These are phyloP conservation scores for Platysteira castanea DNA, from an alignment of 2,113 vertebrate genomes.

Conservation along the genomic window DNA sequence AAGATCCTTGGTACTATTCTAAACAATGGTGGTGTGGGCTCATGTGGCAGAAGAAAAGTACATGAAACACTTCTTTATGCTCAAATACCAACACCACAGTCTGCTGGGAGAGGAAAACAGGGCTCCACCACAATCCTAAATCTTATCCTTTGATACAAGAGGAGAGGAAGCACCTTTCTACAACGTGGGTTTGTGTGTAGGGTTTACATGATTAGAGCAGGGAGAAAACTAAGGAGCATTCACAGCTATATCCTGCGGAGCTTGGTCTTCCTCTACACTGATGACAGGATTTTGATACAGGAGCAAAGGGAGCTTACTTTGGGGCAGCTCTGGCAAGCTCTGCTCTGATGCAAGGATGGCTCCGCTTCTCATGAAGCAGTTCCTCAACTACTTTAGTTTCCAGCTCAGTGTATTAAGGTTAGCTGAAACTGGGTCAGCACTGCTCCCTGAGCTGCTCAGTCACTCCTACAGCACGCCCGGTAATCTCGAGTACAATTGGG, in stretches of 20 bases:
- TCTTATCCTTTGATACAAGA: background rate
- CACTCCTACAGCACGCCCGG: background rate
- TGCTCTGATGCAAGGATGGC: background rate
- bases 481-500: background rate
- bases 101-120: background rate
- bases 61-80: background rate
- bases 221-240: background rate
- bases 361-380: background rate
- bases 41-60: background rate
- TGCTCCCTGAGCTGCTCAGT: conserved; percentile 27
- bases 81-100: background rate
- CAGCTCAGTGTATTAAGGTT: conserved; percentile 1
- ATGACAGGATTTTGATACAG: background rate
- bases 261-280: background rate
- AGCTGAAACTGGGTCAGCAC: conserved; percentile 59
- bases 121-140: background rate
- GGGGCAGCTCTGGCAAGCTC: background rate
- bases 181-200: background rate
- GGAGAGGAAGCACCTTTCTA: background rate
- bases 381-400: conserved; percentile 18
- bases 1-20: background rate
- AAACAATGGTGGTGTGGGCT: background rate
- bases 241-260: background rate
- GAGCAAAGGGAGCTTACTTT: background rate
- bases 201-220: background rate